Base-by-base conservation (phyloP, 2,113 vertebrate genomes). In the Heloderma charlesbogerti region DNA sequence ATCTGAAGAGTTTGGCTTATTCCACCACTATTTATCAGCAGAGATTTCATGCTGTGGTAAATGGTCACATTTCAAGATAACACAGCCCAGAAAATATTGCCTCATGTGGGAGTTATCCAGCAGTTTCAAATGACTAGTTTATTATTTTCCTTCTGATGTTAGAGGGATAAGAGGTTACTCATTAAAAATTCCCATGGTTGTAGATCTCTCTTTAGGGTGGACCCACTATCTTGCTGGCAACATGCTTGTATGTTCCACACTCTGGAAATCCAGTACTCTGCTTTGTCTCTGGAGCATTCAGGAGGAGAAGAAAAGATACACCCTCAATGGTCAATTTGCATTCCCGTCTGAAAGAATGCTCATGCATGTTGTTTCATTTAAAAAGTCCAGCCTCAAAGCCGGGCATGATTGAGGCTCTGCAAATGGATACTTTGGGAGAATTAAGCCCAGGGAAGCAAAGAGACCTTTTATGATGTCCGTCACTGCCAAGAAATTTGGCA, bases 401-500 rank as follows among this genome's bases (percentile, higher is more conserved):
- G 83, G 48, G 3, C 57, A 12, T 29, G 34, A 6, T 0, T 43
- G 72, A 54, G 93, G 94, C 80, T 93, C 84, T 92, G 87, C 94
- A 91, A 93, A 93, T 84, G 71, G 91, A 92, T 86, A 91, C 87
- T 94, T 92, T 27, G 87, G 86, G 89, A 71, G 67, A 93, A 92
- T 91, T 93, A 85, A n/a, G 92, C 91, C 90, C 40, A 71, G 48
- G 63, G 90, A 92, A 92, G 93, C 88, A 92, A 63, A 92, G 88
- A 89, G 69, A 87, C 83, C 74, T 71, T 94, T 94, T 93, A 87
- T 92, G 75, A 54, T 71, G 77, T 78, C 79, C 0, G 0, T 88
- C 63, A 74, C 10, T 94, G 90, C 89, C 92, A 91, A 95, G 83
- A 27, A 60, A 93, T 93, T 96, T 96, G 95, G 95, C 95, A 94